Percentiles rank a stretch among this genome's conserved stretches.
These are phyloP conservation scores for Python bivittatus DNA, from an alignment of 2,113 vertebrate genomes.

Conservation along the genomic window DNA sequence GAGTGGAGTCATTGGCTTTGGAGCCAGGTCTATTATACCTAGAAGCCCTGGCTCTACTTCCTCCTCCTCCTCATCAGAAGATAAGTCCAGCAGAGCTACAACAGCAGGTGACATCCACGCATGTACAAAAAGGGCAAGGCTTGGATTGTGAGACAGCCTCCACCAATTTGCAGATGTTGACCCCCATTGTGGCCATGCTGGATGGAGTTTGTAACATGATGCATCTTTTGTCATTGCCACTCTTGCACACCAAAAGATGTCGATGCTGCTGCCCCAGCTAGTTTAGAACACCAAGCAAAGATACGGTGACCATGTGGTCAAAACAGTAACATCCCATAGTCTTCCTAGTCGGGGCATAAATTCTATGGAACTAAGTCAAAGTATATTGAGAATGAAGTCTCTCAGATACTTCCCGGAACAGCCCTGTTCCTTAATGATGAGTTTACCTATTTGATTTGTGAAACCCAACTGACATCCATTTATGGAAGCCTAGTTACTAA, in stretches of 20 bases:
- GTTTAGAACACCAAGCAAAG: background rate
- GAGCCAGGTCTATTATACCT: no score
- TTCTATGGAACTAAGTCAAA: background rate
- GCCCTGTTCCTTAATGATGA: background rate
- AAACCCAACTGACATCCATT: background rate
- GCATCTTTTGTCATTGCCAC: background rate
- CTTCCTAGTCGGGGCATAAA: background rate
- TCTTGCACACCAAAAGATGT: no score
- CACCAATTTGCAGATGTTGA: no score
- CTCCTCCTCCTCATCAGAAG: no score
- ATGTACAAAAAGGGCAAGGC: no score
- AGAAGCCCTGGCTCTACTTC: no score
- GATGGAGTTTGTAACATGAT: no score
- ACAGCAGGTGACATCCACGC: no score
- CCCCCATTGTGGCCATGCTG: no score
- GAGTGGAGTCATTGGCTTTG: background rate
- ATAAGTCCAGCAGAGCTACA: no score
- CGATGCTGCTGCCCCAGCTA: background rate
- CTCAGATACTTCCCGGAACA: background rate
- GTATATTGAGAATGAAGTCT: background rate
- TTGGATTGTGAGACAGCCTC: no score
- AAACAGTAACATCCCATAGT: background rate
- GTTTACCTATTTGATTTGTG: background rate
- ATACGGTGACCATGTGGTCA: no score
- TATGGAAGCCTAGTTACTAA: background rate